Evolutionary conservation across 2,888 invertebrate species (phyloP), one percentile per base, ranked within the genome.

Genomic region (Cheilosia vulpina): DNA sequence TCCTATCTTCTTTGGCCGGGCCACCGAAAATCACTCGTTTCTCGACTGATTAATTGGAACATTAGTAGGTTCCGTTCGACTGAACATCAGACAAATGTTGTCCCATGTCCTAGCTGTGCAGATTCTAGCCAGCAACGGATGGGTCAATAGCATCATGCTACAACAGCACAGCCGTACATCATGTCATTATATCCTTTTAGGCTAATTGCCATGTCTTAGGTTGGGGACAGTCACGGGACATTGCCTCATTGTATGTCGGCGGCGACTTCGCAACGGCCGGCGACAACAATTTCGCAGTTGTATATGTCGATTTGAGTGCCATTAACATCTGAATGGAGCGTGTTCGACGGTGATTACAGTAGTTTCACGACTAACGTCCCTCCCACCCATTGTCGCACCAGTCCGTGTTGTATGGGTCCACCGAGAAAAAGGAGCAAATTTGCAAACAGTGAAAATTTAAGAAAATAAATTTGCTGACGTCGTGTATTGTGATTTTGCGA

Each of bases 181-280:
- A 83, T 83, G 78, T 78, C 63, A 72, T 72, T 78, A 69, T 43
- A 62, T 60, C 78, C 82, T 83, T 83, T 83, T 83, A 83, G 66
- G 82, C 82, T 83, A 83, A 83, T 83, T 83, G 82, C 72, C 66
- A 62, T 78, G 78, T 83, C 82, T 71, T 77, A 50, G 82, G 55
- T 55, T 3, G 38, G 38, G 13, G 38, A 38, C 38, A 38, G 13
- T 38, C 38, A 38, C 43, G 55, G 47, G 71, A 34, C 52, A 5
- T 65, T 45, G 69, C 58, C 75, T 76, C 41, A 50, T 47, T 60
- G 43, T 21, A 11, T 24, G 6, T 41, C 41, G 53, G 19, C 24
- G 60, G 11, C 17, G 50, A 76, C 63, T 57, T 63, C 34, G 57
- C 43, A 63, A 57, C 19, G 63, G 52, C 63, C 27, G 71, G 52